phyloP scores from a whole-genome alignment of 2,113 vertebrate genomes.

The Malurus elegans region DNA sequence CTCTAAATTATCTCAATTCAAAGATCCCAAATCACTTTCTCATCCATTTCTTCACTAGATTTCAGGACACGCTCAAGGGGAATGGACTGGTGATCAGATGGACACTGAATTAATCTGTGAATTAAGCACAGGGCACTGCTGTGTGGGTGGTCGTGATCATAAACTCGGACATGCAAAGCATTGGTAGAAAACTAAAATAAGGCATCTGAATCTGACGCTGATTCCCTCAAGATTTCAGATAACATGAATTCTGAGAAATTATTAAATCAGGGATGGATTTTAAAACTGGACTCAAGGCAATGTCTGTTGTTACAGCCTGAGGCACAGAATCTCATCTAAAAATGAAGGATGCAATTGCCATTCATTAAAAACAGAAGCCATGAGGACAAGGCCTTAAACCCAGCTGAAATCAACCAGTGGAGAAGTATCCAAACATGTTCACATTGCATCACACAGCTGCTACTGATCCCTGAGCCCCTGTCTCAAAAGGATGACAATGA shows the following conservation, averaged over 20 bases:
- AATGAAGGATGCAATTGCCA: background rate
- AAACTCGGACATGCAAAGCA: background rate
- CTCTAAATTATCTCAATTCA: background rate
- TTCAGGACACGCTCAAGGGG: accelerated
- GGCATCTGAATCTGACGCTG: background rate
- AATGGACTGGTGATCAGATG: background rate
- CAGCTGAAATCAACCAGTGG: background rate
- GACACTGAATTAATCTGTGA: background rate
- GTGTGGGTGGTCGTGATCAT: background rate
- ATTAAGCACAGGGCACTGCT: background rate
- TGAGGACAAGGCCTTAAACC: background rate
- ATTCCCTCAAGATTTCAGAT: background rate
- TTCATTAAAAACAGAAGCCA: background rate
- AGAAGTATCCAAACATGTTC: background rate
- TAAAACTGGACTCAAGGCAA: background rate
- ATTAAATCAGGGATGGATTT: background rate
- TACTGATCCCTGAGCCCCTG: background rate
- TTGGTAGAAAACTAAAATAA: background rate
- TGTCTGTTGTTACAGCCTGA: background rate
- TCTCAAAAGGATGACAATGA: background rate
- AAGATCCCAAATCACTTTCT: background rate
- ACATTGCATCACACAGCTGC: background rate
- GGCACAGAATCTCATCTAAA: background rate
- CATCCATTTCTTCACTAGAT: background rate
- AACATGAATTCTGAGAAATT: background rate